These are phyloP conservation scores for Diaprepes abbreviatus DNA, from an alignment of 2,888 invertebrate species.

Conservation along the genomic window DNA sequence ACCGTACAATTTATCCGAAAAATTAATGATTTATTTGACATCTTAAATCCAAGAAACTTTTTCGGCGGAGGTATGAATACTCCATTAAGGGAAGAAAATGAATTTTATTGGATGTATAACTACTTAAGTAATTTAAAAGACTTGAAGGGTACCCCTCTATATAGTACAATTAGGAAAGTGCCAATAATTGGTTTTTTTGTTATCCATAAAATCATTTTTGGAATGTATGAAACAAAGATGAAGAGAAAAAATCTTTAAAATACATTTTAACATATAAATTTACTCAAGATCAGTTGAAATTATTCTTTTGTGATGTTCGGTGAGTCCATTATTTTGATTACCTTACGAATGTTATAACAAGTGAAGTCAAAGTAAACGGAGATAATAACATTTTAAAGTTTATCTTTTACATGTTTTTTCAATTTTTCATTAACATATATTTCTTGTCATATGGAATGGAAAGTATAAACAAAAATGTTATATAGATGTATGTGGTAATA, in stretches of 20 bases:
- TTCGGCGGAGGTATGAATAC: conserved; percentile 31
- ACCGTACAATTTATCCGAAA: conserved; percentile 43
- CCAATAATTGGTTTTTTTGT: neutral
- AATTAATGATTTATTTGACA: conserved; percentile 44
- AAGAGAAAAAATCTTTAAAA: conserved; percentile 12
- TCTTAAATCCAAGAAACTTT: conserved; percentile 44
- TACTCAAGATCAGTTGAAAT: too few species aligned
- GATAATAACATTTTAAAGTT: too few species aligned
- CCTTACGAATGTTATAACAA: too few species aligned
- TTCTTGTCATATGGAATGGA: too few species aligned
- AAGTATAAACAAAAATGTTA: too few species aligned
- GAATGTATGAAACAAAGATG: neutral
- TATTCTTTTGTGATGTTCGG: conserved; percentile 48
- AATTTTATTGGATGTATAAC: conserved; percentile 31
- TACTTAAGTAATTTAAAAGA: conserved; percentile 32
- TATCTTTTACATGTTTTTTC: too few species aligned
- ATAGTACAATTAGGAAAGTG: neutral
- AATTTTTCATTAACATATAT: too few species aligned
- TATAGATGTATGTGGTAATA: too few species aligned
- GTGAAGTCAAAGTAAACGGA: too few species aligned
- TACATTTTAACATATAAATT: conserved; percentile 52
- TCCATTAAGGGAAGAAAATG: conserved; percentile 33
- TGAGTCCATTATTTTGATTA: neutral
- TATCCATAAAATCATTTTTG: conserved; percentile 2
- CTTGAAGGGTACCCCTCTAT: neutral